Evolutionary conservation across 2,888 invertebrate species (phyloP), one percentile per base, ranked within the genome.

Genomic region (Rosalia funebris): DNA sequence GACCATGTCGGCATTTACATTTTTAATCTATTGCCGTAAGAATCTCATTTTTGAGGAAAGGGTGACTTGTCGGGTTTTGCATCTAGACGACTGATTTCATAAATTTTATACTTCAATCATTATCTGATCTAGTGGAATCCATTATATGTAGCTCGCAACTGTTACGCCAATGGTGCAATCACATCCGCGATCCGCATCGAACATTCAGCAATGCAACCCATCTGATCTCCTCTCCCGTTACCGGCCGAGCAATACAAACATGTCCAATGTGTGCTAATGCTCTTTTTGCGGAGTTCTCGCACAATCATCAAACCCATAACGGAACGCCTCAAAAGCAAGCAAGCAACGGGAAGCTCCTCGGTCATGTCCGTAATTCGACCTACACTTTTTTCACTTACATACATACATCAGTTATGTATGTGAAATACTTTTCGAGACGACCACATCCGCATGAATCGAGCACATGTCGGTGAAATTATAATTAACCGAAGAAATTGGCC

Each of bases 281-380:
- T 60, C 34, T 44, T 46, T 60, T 47, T 47, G 53, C 53, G 31
- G 39, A 47, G 41, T 53, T 60, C 57, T 52, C 56, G 52, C 41
- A 48, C 25, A 48, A 41, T 37, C 50, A 50, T 37, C 46, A 52
- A 53, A 41, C 47, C 50, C 50, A 62, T 62, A 62, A 62, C 62
- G 62, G 62, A 56, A 46, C 46, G 14, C 41, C 41, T 47, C 42
- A 62, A 59, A 54, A 58, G 52, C 46, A n/a, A n/a, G n/a, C 42
- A 37, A 55, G 39, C 62, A 62, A 62, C 62, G 62, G 62, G 62
- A 62, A 62, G 62, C 50, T 48, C 32, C 48, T 52, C 42, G 59
- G 53, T 47, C 37, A 47, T 48, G 47, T 53, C 41, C 53, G 53
- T 14, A 32, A 45, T 39, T 36, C 55, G 55, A 41, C 56, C 56